Evolutionary conservation across 2,888 invertebrate genomes (phyloP), one percentile per base, ranked within the genome.

Genomic region (Clepsis dumicolana): DNA sequence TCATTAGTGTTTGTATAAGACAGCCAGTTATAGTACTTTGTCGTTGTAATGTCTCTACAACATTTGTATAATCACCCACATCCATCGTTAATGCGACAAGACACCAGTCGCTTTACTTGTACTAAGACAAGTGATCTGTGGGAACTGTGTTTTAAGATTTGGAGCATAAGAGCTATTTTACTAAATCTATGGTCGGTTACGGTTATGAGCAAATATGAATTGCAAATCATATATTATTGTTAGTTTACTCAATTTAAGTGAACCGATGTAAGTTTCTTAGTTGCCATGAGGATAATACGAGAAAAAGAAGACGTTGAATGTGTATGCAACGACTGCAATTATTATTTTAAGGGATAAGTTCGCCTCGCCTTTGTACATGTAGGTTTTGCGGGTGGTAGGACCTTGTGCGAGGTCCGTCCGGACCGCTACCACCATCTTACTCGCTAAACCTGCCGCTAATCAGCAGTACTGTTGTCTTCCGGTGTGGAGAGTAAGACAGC

Each of bases 1-100:
- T 38, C 38, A n/a, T 64, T 48, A 18, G 8, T 24, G 32, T 48
- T 35, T 25, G 48, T 56, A 57, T 57, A 64, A 48, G 29, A n/a
- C n/a, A 38, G 38, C 32, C n/a, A n/a, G n/a, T n/a, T n/a, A n/a
- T 60, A 24, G 38, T 35, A 44, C 25, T 32, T n/a, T 29, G 48
- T 44, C 59, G n/a, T n/a, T 21, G 41, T 24, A 27, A 18, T n/a
- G 2, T 24, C 41, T 18, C 41, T 18, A 41, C 5, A n/a, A 44
- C 41, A 44, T 18, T 44, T 8, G 7, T 8, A 44, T 44, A 18
- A 18, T 18, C 8, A 1, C 1, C 16, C 5, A 7, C 41, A 44
- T 8, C 41, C 16, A 41, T 14, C 1, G 41, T 18, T 18, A 44
- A 44, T 18, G 7, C 16, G 18, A 18, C 41, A 44, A 16, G 7